Evolutionary conservation across 1,140 invertebrate genomes (phyloP), one percentile per base, ranked within the genome.

Genomic region (Galleria mellonella): DNA sequence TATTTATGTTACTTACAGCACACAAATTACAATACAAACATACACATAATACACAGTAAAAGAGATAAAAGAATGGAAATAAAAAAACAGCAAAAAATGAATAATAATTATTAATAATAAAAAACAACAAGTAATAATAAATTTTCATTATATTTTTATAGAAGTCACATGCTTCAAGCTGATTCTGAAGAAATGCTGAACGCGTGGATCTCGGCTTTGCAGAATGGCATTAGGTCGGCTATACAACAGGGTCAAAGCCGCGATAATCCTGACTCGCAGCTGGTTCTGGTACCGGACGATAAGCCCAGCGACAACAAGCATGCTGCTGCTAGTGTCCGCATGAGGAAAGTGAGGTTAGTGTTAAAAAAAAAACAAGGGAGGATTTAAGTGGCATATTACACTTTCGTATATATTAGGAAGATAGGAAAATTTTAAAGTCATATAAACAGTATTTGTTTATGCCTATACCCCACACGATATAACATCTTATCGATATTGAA

Each of bases 141-240:
- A 3, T 23, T 23, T 23, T 23, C 17, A 23, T 23, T 39, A 35
- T 46, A 14, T 33, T 35, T 43, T 87, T 81, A 0, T 55, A 98
- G 96, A 77, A 97, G 92, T 74, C 97, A 99, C 82, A 94, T 98
- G 76, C 88, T 99, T 1, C 97, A 99, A 91, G 97, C 97, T 1
- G 97, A 99, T 70, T 96, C 94, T 0, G 96, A 98, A 58, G 93
- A 96, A 62, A 93, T 96, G 87, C 93, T 95, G 57, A 90, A 92
- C 45, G 88, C 90, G 3, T 99, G 97, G 97, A 92, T 98, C 6
- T 85, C 89, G n/a, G 94, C 96, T 0, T 87, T 98, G 52, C 96
- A 98, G 74, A 91, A 92, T 60, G 94, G 93, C 5, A 96, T 96
- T 58, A 91, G 94, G 11, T 91, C 91, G 23, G 95, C 94, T 5